phyloP scores from a whole-genome alignment of 2,888 invertebrate genomes.

The Scaptomyza reducta region DNA sequence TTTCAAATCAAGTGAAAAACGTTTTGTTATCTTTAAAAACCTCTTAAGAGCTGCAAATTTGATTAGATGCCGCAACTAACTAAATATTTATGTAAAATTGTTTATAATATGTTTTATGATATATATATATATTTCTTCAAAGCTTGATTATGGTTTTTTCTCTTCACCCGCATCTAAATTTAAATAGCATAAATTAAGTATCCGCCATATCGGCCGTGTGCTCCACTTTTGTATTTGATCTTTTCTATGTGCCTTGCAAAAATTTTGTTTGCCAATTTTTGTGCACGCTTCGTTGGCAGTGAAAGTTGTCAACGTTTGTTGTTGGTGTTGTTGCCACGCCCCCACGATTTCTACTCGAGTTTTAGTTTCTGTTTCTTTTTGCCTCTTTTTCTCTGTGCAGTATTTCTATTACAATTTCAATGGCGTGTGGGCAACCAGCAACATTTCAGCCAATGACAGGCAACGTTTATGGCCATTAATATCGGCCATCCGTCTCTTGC shows the following conservation, averaged over 20 bases:
- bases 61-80: not conserved
- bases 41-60: not conserved
- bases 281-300: slow-evolving; percentile 66
- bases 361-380: not conserved
- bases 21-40: not conserved
- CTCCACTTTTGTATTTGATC: slow-evolving; percentile 8
- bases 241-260: slow-evolving; percentile 2
- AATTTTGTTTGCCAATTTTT: slow-evolving; percentile 38
- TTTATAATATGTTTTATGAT: too few species aligned
- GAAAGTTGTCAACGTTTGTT: slow-evolving; percentile 65
- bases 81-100: not conserved
- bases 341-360: slow-evolving; percentile 48
- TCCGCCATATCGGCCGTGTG: slow-evolving; percentile 3
- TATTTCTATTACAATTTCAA: slow-evolving; percentile 51
- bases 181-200: slow-evolving; percentile 5
- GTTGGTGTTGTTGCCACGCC: slow-evolving; percentile 23
- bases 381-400: not conserved
- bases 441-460: slow-evolving; percentile 56
- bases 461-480: slow-evolving; percentile 55
- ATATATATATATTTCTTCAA: not conserved
- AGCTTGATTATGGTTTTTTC: not conserved
- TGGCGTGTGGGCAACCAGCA: slow-evolving; percentile 41
- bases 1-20: not conserved
- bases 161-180: not conserved
- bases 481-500: slow-evolving; percentile 26